Evolutionary conservation across 2,888 invertebrate genomes (phyloP).

Genomic region (Cecidostiba fungosa): DNA sequence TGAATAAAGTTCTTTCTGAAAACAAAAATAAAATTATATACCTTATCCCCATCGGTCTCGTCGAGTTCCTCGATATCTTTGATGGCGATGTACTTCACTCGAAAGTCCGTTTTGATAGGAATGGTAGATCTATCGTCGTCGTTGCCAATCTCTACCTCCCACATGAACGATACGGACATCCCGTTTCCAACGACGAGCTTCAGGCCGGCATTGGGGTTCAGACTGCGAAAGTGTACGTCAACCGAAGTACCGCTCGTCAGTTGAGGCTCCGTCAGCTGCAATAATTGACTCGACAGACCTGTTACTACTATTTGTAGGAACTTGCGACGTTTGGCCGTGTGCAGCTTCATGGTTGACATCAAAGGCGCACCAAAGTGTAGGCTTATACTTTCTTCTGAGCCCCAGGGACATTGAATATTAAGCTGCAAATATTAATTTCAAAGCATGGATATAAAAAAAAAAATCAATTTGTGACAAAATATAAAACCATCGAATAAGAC

Average conservation of each 20-base stretch:
- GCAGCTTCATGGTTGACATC: slow-evolving; percentile 89
- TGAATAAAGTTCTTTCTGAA: not conserved
- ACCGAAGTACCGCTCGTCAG: slow-evolving; percentile 83
- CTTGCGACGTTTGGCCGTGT: slow-evolving; percentile 92
- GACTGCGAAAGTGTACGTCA: slow-evolving; percentile 84
- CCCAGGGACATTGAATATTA: slow-evolving; percentile 91
- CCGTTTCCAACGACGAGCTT: slow-evolving; percentile 87
- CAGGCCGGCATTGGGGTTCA: slow-evolving; percentile 85
- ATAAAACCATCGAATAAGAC: not conserved
- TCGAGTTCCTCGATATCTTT: slow-evolving; percentile 75
- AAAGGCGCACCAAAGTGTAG: slow-evolving; percentile 93
- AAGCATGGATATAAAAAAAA: not conserved
- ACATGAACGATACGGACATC: slow-evolving; percentile 90
- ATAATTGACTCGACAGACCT: slow-evolving; percentile 80
- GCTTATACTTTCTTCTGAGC: slow-evolving; percentile 86
- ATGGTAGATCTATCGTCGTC: slow-evolving; percentile 77
- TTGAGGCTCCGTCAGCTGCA: slow-evolving; percentile 79
- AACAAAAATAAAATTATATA: slow-evolving; percentile 6
- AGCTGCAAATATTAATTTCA: slow-evolving; percentile 80
- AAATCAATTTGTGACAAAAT: not conserved
- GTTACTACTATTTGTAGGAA: slow-evolving; percentile 90
- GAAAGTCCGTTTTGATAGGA: slow-evolving; percentile 84
- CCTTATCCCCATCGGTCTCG: slow-evolving; percentile 62
- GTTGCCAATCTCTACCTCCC: slow-evolving; percentile 84
- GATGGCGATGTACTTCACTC: slow-evolving; percentile 82